Evolutionary conservation across 2,888 invertebrate genomes (phyloP).

Genomic region (Nasonia oneida): DNA sequence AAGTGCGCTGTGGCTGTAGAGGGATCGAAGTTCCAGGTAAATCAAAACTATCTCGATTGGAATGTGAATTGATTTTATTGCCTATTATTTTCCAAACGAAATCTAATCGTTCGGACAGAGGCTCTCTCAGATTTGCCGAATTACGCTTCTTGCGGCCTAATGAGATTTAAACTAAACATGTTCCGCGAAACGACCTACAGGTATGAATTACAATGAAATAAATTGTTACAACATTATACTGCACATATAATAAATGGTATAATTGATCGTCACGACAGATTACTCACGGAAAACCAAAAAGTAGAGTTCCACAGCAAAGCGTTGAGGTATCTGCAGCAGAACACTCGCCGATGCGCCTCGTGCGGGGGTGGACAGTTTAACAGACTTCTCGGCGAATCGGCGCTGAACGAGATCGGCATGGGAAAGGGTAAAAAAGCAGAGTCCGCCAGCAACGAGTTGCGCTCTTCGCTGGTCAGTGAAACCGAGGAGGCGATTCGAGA

Average conservation of each 20-base stretch:
- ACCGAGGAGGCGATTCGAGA: slow-evolving; percentile 31
- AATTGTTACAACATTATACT: too few species aligned
- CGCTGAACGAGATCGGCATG: slow-evolving; percentile 17
- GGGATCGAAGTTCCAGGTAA: slow-evolving; percentile 77
- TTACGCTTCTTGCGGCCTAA: slow-evolving; percentile 84
- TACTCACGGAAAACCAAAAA: slow-evolving; percentile 84
- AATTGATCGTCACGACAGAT: slow-evolving; percentile 68
- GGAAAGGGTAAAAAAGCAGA: slow-evolving; percentile 12
- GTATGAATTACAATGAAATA: slow-evolving; percentile 60
- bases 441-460: neutral
- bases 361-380: slow-evolving; percentile 83
- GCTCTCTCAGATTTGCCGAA: slow-evolving; percentile 81
- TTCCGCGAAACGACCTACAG: slow-evolving; percentile 83
- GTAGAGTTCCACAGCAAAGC: slow-evolving; percentile 83
- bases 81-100: too few species aligned
- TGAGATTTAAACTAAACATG: slow-evolving; percentile 82
- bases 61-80: neutral
- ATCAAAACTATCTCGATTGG: neutral
- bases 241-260: too few species aligned
- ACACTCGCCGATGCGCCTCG: slow-evolving; percentile 81
- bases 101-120: slow-evolving; percentile 73
- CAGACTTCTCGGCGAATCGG: slow-evolving; percentile 78
- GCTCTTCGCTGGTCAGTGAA: neutral
- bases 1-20: slow-evolving; percentile 78
- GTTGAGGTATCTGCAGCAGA: slow-evolving; percentile 82